Evolutionary conservation across 2,797 vertebrate genomes (phyloP).

Genomic region (Xyrichtys novacula): DNA sequence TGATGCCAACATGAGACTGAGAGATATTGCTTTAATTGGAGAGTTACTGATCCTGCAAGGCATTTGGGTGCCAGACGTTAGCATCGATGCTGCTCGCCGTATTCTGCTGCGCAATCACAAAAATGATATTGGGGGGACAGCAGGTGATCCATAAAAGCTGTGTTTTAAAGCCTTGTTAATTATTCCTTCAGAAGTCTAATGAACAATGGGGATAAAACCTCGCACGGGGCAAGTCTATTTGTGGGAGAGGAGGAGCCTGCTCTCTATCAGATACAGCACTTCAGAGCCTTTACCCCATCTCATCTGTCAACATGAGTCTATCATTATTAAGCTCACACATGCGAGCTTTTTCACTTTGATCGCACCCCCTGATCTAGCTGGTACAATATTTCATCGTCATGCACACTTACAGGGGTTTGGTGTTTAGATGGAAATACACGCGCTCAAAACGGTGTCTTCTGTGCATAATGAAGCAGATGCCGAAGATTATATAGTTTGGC

Average conservation of each 20-base stretch:
- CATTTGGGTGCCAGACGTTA: conserved; percentile 85
- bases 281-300: conserved; percentile 68
- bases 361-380: conserved; percentile 41
- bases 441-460: conserved; percentile 63
- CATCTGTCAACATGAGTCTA: conserved; percentile 68
- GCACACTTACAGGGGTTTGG: conserved; percentile 50
- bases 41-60: conserved; percentile 87
- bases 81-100: conserved; percentile 81
- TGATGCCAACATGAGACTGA: conserved; percentile 75
- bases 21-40: conserved; percentile 87
- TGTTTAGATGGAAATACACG: conserved; percentile 64
- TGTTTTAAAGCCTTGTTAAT: conserved; percentile 90
- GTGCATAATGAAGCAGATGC: conserved; percentile 80
- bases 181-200: conserved; percentile 88
- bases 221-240: conserved; percentile 78
- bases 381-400: conserved; percentile 66
- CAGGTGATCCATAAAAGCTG: conserved; percentile 90
- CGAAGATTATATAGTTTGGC: conserved; percentile 81
- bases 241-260: conserved; percentile 63
- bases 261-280: conserved; percentile 64
- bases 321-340: conserved; percentile 59
- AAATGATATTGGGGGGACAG: conserved; percentile 88
- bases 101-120: conserved; percentile 89
- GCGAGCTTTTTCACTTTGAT: conserved; percentile 62
- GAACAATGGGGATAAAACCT: conserved; percentile 86